Evolutionary conservation across 2,797 vertebrate species (phyloP), one percentile per base, ranked within the genome.

Genomic region (Streptopelia turtur): DNA sequence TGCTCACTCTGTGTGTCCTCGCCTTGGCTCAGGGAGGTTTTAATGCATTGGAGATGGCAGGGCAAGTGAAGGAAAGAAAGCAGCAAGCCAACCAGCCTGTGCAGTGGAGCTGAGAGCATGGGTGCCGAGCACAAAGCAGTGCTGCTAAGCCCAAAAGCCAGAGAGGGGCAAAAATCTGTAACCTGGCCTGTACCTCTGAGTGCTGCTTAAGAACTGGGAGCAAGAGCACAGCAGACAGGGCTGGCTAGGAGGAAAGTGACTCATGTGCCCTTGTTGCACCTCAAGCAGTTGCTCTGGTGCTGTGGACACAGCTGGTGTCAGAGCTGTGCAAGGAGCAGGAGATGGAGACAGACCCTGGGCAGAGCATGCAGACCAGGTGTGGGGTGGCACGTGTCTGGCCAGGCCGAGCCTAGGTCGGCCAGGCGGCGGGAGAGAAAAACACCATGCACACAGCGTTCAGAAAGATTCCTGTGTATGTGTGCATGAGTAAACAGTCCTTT

Each of bases 221-320:
- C 31, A 53, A 63, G 87, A 94, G 70, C 76, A 16, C 43, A 74
- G 94, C 86, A 92, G 83, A 89, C 77, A 81, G 61, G 33, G 66
- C 83, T 89, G 64, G 84, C 91, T 53, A 43, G 70, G 70, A 95
- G 88, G 83, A 69, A 93, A 91, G 95, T 82, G 55, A 84, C 95
- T 92, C 52, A 3, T 5, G 77, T 56, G 84, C 94, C 94, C 86
- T 92, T 76, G 45, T 87, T 90, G 93, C 75, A 78, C 84, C 82
- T 53, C 47, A 64, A 77, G 86, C 4, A 37, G 35, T 45, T 84
- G 27, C 8, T 89, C 27, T 41, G 57, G 61, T 50, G 57, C 64
- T 35, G 81, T 78, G 87, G 93, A 79, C 3, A 11, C 24, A 45
- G 83, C 95, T 61, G 79, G 45, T 77, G 53, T 60, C 20, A 13